These are phyloP conservation scores for Grus americana DNA, from an alignment of 2,113 vertebrate genomes.

Conservation along the genomic window DNA sequence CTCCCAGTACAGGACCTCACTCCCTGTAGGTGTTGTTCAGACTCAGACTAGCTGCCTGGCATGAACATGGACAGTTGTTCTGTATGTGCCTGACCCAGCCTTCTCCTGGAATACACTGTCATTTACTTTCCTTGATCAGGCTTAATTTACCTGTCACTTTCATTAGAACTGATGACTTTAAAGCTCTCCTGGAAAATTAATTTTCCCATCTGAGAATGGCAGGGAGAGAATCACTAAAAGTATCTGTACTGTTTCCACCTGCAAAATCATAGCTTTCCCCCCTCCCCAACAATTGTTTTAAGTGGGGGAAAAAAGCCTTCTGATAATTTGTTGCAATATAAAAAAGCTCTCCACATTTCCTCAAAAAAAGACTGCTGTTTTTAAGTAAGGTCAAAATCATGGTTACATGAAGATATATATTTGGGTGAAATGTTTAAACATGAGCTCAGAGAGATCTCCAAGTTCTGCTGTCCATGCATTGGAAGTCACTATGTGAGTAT, in stretches of 20 bases:
- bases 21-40: not conserved
- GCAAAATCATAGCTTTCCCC: not conserved
- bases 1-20: not conserved
- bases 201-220: not conserved
- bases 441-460: not conserved
- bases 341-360: not conserved
- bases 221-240: not conserved
- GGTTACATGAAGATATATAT: not conserved
- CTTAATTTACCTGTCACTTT: constrained; percentile 7
- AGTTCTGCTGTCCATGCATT: not conserved
- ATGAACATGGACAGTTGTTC: not conserved
- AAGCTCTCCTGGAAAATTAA: not conserved
- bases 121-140: not conserved
- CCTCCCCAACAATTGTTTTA: not conserved
- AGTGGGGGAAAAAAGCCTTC: not conserved
- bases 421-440: not conserved
- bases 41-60: not conserved
- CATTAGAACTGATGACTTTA: not conserved
- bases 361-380: not conserved
- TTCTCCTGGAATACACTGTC: not conserved
- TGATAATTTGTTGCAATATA: not conserved
- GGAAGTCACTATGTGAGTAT: not conserved
- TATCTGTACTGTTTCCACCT: not conserved
- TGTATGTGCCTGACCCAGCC: not conserved
- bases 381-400: not conserved